A percentile compares a stretch with the other conserved stretches of the same genome.
phyloP scores from a whole-genome alignment of 2,113 vertebrate genomes.

The Cryptomyrus ogoouensis region DNA sequence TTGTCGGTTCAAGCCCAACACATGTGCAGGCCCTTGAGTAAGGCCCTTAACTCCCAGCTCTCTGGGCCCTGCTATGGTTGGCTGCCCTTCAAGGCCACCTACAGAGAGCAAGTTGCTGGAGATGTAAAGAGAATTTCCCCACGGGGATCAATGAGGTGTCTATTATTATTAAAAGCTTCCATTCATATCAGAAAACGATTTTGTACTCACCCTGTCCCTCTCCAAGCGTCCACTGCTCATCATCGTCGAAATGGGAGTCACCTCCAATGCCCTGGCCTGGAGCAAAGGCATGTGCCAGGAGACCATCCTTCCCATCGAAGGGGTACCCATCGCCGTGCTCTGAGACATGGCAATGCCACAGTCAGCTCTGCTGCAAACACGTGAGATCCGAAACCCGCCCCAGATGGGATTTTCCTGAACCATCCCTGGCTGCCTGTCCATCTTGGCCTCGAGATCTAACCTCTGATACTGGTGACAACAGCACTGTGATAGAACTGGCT shows the following conservation, averaged over 20 bases:
- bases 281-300: constrained; percentile 93
- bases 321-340: constrained; percentile 97
- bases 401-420: not conserved
- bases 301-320: constrained; percentile 94
- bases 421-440: not conserved
- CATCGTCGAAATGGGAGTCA: constrained; percentile 97
- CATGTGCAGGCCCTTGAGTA: too few species aligned
- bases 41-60: too few species aligned
- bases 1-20: too few species aligned
- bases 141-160: too few species aligned
- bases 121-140: too few species aligned
- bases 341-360: constrained; percentile 47
- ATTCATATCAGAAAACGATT: not conserved
- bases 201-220: constrained; percentile 82
- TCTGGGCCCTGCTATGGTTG: too few species aligned
- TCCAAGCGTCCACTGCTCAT: constrained; percentile 94
- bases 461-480: not conserved
- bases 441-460: not conserved
- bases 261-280: constrained; percentile 87
- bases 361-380: not conserved
- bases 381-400: not conserved
- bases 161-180: not conserved
- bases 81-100: too few species aligned
- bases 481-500: not conserved
- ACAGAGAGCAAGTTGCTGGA: too few species aligned